Conservation (phyloP, 2,797 vertebrate species). For the Lindbergichthys nudifrons region DNA sequence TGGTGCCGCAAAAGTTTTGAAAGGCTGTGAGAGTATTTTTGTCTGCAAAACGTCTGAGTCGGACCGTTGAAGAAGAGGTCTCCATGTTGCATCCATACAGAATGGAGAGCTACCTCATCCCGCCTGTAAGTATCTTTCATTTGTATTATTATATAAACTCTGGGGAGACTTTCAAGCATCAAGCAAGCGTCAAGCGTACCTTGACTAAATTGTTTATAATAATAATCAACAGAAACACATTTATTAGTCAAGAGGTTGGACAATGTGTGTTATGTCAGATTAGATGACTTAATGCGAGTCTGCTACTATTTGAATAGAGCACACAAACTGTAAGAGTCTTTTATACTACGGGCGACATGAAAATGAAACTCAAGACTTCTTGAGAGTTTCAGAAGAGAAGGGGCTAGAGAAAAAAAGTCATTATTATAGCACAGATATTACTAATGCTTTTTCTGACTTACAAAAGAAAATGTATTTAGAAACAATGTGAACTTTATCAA, state of each 20-base stretch:
- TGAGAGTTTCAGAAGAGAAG: slow-evolving; percentile 69
- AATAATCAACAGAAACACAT: not conserved
- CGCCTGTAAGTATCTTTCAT: slow-evolving; percentile 90
- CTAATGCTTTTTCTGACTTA: not conserved
- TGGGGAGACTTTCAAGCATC: not conserved
- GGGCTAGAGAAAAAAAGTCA: slow-evolving; percentile 19
- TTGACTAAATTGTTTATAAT: not conserved
- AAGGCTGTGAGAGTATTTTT: slow-evolving; percentile 82
- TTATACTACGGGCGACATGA: slow-evolving; percentile 64
- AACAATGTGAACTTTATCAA: slow-evolving; percentile 3
- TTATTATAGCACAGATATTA: slow-evolving; percentile 1
- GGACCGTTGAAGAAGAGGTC: slow-evolving; percentile 76
- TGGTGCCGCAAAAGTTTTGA: slow-evolving; percentile 87
- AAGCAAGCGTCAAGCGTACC: not conserved
- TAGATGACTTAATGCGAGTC: slow-evolving; percentile 40
- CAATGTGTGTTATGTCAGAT: slow-evolving; percentile 1
- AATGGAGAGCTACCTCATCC: slow-evolving; percentile 99
- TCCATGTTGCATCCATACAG: slow-evolving; percentile 98
- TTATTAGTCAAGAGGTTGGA: not conserved
- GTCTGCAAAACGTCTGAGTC: slow-evolving; percentile 66
- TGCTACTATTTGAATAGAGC: slow-evolving; percentile 51
- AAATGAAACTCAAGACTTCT: slow-evolving; percentile 73
- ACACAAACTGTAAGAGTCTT: slow-evolving; percentile 58
- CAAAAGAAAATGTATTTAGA: slow-evolving; percentile 2
- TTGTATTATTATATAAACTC: slow-evolving; percentile 32